phyloP scores from a whole-genome alignment of 2,113 vertebrate species.

The Puntigrus tetrazona region DNA sequence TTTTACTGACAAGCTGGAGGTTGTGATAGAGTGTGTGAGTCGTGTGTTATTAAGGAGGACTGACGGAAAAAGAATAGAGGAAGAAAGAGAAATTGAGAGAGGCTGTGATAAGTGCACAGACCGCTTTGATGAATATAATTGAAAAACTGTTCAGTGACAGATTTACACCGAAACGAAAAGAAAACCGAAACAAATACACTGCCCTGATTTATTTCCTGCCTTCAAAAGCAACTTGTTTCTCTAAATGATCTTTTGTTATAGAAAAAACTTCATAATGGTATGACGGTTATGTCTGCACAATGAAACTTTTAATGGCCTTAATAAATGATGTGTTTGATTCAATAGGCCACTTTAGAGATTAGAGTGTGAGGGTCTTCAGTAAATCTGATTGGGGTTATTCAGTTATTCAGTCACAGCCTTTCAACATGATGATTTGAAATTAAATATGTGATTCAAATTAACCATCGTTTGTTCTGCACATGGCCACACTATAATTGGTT shows the following conservation, averaged over 20 bases:
- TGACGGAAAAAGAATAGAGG: neutral
- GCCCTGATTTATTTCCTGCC: neutral
- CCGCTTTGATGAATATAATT: constrained; percentile 19
- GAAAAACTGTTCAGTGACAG: constrained; percentile 17
- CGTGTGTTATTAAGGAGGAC: neutral
- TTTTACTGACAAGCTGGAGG: neutral
- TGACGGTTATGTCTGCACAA: neutral
- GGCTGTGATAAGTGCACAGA: constrained; percentile 10
- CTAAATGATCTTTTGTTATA: constrained; percentile 13
- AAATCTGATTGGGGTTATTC: constrained; percentile 27
- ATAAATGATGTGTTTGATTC: constrained; percentile 22
- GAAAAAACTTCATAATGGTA: neutral
- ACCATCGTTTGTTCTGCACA: constrained; percentile 2
- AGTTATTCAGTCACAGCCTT: constrained; percentile 1
- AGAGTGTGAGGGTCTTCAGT: neutral
- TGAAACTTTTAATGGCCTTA: neutral
- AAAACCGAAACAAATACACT: neutral
- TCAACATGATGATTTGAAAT: neutral
- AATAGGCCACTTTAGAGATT: neutral
- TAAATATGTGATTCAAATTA: neutral
- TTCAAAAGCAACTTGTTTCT: constrained; percentile 7
- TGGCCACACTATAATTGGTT: neutral
- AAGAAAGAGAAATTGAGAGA: neutral
- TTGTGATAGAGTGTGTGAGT: neutral
- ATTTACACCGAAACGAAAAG: neutral